Conservation (phyloP, 35 echinoderm and acorn worm species). For the Ophiothrix spiculata region DNA sequence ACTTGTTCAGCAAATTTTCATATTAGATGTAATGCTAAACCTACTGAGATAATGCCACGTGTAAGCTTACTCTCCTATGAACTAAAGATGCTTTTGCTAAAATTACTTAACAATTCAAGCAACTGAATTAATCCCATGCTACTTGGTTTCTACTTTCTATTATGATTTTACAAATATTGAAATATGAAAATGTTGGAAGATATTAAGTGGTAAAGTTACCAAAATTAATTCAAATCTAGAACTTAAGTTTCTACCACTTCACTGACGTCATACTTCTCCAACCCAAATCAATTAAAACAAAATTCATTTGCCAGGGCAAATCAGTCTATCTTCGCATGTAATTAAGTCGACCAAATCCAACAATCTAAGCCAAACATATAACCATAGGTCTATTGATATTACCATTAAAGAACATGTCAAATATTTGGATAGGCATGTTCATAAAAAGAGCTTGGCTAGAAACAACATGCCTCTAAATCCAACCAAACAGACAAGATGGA, state of each 20-base stretch:
- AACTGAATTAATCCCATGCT: not conserved
- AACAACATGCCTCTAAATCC: not conserved
- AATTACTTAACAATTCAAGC: too few relatives aligned
- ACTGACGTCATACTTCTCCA: too few relatives aligned
- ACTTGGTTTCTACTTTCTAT: not conserved
- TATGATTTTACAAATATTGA: not conserved
- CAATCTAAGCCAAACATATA: not conserved
- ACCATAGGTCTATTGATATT: not conserved
- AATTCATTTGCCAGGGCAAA: too few relatives aligned
- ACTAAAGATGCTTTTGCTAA: too few relatives aligned
- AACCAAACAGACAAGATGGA: not conserved
- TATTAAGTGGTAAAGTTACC: not conserved
- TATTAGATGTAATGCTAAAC: not conserved
- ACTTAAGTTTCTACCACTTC: not conserved
- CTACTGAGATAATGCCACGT: too few relatives aligned
- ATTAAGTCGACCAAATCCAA: not conserved
- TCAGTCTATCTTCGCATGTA: too few relatives aligned
- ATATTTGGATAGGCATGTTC: not conserved
- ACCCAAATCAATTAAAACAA: too few relatives aligned
- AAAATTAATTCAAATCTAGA: not conserved
- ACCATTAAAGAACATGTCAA: not conserved
- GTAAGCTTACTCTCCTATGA: too few relatives aligned
- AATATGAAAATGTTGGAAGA: not conserved
- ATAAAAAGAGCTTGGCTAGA: not conserved
- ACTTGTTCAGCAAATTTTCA: not conserved